Evolutionary conservation across 2,888 invertebrate genomes (phyloP).

Genomic region (Euplexia lucipara): DNA sequence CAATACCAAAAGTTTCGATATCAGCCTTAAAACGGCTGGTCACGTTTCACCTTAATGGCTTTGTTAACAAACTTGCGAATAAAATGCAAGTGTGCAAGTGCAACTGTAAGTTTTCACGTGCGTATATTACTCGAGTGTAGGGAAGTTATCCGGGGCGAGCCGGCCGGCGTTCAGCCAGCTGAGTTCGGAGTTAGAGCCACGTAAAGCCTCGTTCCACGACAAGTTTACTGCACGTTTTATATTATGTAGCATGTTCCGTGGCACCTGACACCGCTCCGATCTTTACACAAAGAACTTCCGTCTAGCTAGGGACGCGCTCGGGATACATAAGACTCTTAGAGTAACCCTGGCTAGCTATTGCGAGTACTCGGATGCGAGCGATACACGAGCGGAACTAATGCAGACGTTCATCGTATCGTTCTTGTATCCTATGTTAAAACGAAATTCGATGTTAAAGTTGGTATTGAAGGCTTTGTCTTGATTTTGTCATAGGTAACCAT

Average conservation of each 20-base stretch:
- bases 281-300: slow-evolving; percentile 70
- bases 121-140: slow-evolving; percentile 62
- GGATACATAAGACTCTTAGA: slow-evolving; percentile 46
- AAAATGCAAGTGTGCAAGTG: slow-evolving; percentile 64
- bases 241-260: slow-evolving; percentile 70
- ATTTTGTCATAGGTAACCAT: too few relatives aligned
- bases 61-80: slow-evolving; percentile 65
- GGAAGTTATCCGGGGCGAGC: slow-evolving; percentile 67
- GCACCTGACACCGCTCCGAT: slow-evolving; percentile 71
- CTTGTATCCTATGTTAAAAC: slow-evolving; percentile 19
- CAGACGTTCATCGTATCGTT: slow-evolving; percentile 20
- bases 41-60: slow-evolving; percentile 59
- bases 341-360: slow-evolving; percentile 39
- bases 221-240: slow-evolving; percentile 73
- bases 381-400: slow-evolving; percentile 28
- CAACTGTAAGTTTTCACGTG: slow-evolving; percentile 63
- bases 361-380: slow-evolving; percentile 22
- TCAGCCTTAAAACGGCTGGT: slow-evolving; percentile 50
- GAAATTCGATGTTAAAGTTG: background rate
- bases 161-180: slow-evolving; percentile 66
- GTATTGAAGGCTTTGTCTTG: too few relatives aligned
- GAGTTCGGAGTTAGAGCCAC: slow-evolving; percentile 66
- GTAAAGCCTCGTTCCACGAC: slow-evolving; percentile 65
- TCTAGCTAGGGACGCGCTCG: slow-evolving; percentile 45
- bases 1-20: slow-evolving; percentile 41